phyloP scores from a whole-genome alignment of 2,888 invertebrate genomes.

The Busseola fusca region DNA sequence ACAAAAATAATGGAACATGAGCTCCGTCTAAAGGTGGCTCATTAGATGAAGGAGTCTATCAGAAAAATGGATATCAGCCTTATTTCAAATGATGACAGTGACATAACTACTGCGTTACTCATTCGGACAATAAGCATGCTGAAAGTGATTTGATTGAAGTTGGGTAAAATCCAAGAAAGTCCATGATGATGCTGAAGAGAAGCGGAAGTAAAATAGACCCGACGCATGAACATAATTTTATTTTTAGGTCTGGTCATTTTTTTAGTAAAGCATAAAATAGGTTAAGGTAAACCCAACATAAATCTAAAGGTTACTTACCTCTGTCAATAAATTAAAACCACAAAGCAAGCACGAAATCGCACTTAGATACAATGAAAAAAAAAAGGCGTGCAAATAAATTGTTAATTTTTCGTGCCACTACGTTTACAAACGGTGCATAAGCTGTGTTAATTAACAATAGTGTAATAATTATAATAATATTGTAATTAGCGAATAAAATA shows the following conservation, averaged over 20 bases:
- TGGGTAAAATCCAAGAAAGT: neutral
- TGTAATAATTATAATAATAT: neutral
- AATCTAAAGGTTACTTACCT: constrained; percentile 36
- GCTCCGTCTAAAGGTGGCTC: neutral
- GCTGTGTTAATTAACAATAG: constrained; percentile 8
- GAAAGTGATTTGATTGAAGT: neutral
- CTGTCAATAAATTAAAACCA: constrained; percentile 8
- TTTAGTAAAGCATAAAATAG: neutral
- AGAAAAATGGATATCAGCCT: constrained; percentile 5
- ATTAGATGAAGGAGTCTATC: neutral
- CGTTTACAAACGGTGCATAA: neutral
- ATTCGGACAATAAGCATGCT: neutral
- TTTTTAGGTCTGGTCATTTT: neutral
- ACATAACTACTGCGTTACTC: neutral
- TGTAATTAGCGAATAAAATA: neutral
- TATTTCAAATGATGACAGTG: neutral
- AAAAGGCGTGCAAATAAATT: constrained; percentile 13
- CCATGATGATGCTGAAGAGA: neutral
- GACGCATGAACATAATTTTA: neutral
- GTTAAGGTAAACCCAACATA: neutral
- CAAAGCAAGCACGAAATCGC: constrained; percentile 20
- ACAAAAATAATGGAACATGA: neutral
- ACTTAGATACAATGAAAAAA: neutral
- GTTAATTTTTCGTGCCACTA: neutral
- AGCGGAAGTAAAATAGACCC: neutral